Base-by-base conservation (phyloP, 2,797 vertebrate species). In the Eulemur coronatus region DNA sequence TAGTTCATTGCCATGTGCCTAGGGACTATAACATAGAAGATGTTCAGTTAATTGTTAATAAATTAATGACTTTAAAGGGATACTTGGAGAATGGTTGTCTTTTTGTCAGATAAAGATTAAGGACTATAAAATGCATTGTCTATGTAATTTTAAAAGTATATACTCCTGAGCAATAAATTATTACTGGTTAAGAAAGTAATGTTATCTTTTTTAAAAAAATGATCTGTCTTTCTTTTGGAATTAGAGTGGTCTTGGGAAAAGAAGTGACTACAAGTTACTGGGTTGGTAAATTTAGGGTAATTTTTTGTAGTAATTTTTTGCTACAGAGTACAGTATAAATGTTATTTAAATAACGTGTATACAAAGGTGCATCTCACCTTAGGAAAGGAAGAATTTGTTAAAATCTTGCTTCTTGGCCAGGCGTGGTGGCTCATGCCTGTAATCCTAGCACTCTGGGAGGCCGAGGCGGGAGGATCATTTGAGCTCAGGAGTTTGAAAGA, bases 351-450 rank as follows among this genome's bases (percentile, higher is more conserved):
- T 79, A 2, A 61, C 13, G 13, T 15, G 1, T 57, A 59, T 93
- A 89, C 61, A 94, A 95, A 92, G 35, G 26, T 79, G 2, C 52
- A 41, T 88, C 59, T 93, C 55, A 55, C 10, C 55, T 8, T 76
- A 93, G 73, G 73, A 88, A 95, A 96, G 59, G 50, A 84, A 76
- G 76, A 80, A 75, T 94, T 73, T 94, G 28, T 85, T 82, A 93
- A 95, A 94, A 67, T n/a, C 70, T 85, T 90, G 20, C 69, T 95
- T 92, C 38, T 90, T 97, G 41, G 41, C 41, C 41, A 41, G 41
- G 41, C 41, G 6, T 41, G 41, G 5, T 41, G 41, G 41, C 41
- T 41, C 41, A 41, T 6, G 5, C 41, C 41, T 41, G 41, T 7
- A 41, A 41, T 41, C 41, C 41, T 41, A 41, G 41, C 41, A 41